Base-by-base conservation (phyloP, 2,888 invertebrate species). In the Latrodectus hesperus region DNA sequence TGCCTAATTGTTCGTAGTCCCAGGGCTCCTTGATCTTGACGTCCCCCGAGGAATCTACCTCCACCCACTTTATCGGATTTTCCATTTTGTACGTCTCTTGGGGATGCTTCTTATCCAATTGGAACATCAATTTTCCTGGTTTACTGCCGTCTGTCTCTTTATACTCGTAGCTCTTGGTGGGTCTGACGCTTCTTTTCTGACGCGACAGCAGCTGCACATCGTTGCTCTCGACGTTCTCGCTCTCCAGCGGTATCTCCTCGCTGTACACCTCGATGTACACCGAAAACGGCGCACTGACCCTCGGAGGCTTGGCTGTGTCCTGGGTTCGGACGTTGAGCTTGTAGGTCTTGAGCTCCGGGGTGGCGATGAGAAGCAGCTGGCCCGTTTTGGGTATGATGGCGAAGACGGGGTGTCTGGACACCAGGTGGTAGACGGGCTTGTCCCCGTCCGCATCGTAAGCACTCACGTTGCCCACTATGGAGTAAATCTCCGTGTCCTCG, bases 21-120 rank as follows among this genome's bases (percentile, higher is more conserved):
- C 98, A 98, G 95, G 97, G 97, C 95, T 97, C 96, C 93, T 97
- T 97, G 90, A 98, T 97, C 91, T 96, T 95, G 91, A 98, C 97
- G 84, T 96, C 96, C 91, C 98, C 98, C 93, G 96, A 97, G 72
- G 96, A 95, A 92, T 96, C 97, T 80, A 98, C 97, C 72, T 96
- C 96, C 84, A 98, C 97, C 97, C 98, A 98, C 65, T 89, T 96
- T 93, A 97, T 98, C 92, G 97, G 97, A 91, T 97, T 97, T 91
- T 97, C 94, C 91, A 98, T 97, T 93, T 97, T 97, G 92, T 97
- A 98, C 12, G 96, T 96, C 92, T 98, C 97, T 91, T 96, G 95
- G 90, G 97, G 97, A 77, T 96, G 96, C 53, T 97, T 97, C 92
- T 97, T 97, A 92, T 97, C 97, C 90, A 98, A 93, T 89, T 96